Evolutionary conservation across 1,140 invertebrate species (phyloP), one percentile per base, ranked within the genome.

Genomic region (Euwallacea fornicatus): DNA sequence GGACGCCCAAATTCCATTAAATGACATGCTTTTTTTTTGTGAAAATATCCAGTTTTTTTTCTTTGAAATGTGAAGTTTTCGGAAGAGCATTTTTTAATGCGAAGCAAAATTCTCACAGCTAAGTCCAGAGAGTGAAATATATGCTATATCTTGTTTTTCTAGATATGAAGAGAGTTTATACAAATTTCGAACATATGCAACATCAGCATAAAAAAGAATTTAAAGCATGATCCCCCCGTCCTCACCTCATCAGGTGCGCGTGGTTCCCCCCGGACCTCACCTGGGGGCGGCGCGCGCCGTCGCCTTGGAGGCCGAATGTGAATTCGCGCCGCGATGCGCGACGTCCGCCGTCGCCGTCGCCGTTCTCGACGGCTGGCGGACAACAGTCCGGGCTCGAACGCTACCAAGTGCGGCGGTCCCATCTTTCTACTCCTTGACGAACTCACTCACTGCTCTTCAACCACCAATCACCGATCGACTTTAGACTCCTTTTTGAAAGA

Each of bases 341-440:
- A n/a, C 55, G 13, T 21, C 50, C 58, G 41, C 43, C 69, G 62
- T 58, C 74, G 72, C 71, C 33, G 66, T 33, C 56, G 63, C 50
- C 68, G 75, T 71, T 69, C 66, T 46, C 53, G 60, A 55, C 74
- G 63, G 55, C 47, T 54, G 58, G 42, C 73, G 68, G 69, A 70
- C 72, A 69, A 62, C 78, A 81, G 80, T 81, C 80, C 80, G 80
- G 80, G 80, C 80, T 76, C 76, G 77, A 78, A 76, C 78, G 78
- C 79, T 78, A 76, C 61, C 74, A 76, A 79, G 80, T 81, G 79
- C 78, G 79, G 79, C 80, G 79, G 80, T 81, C 77, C 79, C 74
- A 73, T 63, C 73, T 77, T 71, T 75, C 70, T 62, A 73, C 66
- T 75, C 72, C 74, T 75, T 72, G 75, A 79, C 75, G 76, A 78